Evolutionary conservation across 2,888 invertebrate species (phyloP).

Genomic region (Tetragonisca angustula): DNA sequence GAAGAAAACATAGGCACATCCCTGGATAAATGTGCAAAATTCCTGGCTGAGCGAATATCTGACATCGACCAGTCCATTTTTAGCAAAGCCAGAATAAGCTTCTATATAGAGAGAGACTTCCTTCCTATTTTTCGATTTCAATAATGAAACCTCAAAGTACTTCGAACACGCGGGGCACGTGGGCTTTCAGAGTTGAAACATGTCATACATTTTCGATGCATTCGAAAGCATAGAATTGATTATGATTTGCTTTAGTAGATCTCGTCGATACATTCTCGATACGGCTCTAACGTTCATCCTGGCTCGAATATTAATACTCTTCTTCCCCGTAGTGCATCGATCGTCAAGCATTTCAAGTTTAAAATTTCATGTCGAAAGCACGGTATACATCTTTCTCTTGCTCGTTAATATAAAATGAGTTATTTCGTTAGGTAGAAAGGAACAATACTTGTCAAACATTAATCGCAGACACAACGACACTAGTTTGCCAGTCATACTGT

Average conservation of each 20-base stretch:
- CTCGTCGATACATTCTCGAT: conserved; percentile 36
- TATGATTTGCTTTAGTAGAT: conserved; percentile 33
- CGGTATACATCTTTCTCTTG: neutral
- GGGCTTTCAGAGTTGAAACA: neutral
- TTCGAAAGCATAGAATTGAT: conserved; percentile 22
- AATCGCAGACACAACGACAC: too few relatives aligned
- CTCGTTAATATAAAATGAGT: neutral
- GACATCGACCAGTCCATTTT: conserved; percentile 64
- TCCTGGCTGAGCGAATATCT: conserved; percentile 57
- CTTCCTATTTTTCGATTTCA: conserved; percentile 1
- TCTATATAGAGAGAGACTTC: conserved; percentile 2
- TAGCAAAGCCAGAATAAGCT: conserved; percentile 11
- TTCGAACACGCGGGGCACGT: neutral
- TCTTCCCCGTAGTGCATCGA: neutral
- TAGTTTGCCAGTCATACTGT: neutral
- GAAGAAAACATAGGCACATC: conserved; percentile 80
- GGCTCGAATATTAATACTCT: conserved; percentile 29
- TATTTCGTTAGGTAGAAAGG: neutral
- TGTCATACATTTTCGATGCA: conserved; percentile 19
- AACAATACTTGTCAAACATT: neutral
- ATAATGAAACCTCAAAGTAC: neutral
- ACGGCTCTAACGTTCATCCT: conserved; percentile 26
- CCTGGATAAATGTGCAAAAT: conserved; percentile 54
- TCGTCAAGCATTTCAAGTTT: neutral
- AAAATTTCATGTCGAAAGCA: neutral